A percentile compares a stretch with the other conserved stretches of the same genome.
Evolutionary conservation across 2,888 invertebrate species (phyloP).

Genomic region (Diaphora mendica): DNA sequence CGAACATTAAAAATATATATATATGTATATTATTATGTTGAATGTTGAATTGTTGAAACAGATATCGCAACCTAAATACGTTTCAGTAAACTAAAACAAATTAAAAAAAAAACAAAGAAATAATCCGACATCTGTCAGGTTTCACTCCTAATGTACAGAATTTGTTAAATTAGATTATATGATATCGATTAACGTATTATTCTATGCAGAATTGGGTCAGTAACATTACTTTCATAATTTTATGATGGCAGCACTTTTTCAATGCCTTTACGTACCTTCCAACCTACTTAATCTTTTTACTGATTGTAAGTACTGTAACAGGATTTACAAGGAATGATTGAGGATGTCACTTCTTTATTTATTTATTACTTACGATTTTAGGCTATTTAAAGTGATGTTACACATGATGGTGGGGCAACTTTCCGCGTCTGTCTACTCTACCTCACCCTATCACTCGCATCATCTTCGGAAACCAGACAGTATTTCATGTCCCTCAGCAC

Average conservation of each 20-base stretch:
- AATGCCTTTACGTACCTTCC: background rate
- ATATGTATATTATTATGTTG: background rate
- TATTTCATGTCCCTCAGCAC: too few relatives aligned
- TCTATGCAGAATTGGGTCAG: background rate
- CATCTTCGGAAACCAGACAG: too few relatives aligned
- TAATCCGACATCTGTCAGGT: background rate
- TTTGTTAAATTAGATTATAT: constrained; percentile 10
- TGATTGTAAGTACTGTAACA: background rate
- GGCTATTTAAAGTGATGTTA: too few relatives aligned
- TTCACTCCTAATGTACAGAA: background rate
- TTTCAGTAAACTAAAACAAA: background rate
- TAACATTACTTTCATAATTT: background rate
- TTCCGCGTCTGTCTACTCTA: too few relatives aligned
- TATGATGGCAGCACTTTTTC: background rate
- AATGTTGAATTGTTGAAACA: background rate
- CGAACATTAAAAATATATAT: background rate
- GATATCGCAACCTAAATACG: background rate
- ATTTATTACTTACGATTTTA: background rate
- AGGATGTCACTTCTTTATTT: background rate
- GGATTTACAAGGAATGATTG: background rate
- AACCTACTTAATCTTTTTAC: background rate
- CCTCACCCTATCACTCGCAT: too few relatives aligned
- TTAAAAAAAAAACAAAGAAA: background rate
- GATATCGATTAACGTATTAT: background rate
- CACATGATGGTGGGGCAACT: too few relatives aligned